Evolutionary conservation across 2,888 invertebrate genomes (phyloP), one percentile per base, ranked within the genome.

Genomic region (Heteromurus nitidus): DNA sequence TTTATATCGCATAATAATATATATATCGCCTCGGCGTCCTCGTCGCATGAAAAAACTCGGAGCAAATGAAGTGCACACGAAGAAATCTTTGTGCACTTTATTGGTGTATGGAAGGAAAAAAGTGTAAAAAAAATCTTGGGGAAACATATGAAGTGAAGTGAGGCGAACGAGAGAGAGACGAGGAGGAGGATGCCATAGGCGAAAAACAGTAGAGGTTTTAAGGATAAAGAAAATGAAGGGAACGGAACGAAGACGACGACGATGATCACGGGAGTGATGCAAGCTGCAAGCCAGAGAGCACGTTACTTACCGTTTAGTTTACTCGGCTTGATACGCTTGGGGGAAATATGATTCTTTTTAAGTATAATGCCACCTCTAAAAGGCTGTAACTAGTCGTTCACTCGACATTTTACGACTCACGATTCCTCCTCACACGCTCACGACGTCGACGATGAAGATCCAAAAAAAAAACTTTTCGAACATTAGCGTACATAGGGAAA

Each of bases 361-460:
- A 74, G 68, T 50, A 74, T 74, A 74, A 80, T 80, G 80, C 80
- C 68, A 74, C 62, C 62, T 80, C 68, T 74, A 44, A 80, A 74
- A 68, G 74, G 73, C 62, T 80, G 74, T 72, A 68, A 65, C 79
- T 79, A 65, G 70, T 65, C 73, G 80, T 74, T 80, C 80, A 80
- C 31, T 74, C 80, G 72, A 74, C 55, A 60, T 80, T 80, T 80
- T 73, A 80, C 80, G 72, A 80, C 44, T 72, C 80, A 72, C 80
- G 80, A 80, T 80, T 65, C 77, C 69, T 69, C 69, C 77, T 77
- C 68, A 77, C 69, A 47, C 47, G 64, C 77, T 77, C 77, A 77
- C 77, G 69, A 69, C 68, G 60, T 55, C 55, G 26, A 55, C 68
- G 62, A 62, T 58, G 62, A 62, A 31, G 62, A 31, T 62, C 18